Evolutionary conservation across 1,140 invertebrate species (phyloP).

Genomic region (Cecropterus lyciades): DNA sequence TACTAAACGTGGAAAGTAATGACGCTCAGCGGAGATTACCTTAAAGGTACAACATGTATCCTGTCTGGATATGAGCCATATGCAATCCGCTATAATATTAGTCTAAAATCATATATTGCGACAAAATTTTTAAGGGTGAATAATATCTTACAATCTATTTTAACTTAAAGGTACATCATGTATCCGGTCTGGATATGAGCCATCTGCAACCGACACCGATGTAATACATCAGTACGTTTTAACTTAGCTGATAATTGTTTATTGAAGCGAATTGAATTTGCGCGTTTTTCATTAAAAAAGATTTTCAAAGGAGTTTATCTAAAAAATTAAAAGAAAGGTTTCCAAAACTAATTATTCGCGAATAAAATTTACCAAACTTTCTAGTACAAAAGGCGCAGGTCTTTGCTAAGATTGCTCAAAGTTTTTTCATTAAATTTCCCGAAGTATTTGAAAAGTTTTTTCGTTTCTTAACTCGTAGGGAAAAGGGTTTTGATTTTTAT

Average conservation of each 20-base stretch:
- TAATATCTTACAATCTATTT: too few species aligned
- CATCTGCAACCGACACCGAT: too few species aligned
- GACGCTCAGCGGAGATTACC: too few species aligned
- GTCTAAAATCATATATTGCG: too few species aligned
- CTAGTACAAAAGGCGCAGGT: constrained; percentile 52
- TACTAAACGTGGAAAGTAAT: too few species aligned
- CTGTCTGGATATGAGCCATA: too few species aligned
- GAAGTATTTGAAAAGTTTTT: constrained; percentile 57
- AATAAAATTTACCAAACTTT: constrained; percentile 55
- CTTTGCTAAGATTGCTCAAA: constrained; percentile 59
- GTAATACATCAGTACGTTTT: too few species aligned
- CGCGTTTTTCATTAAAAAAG: background rate
- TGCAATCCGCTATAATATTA: too few species aligned
- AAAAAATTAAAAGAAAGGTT: constrained; percentile 40
- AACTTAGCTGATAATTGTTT: background rate
- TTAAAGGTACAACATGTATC: too few species aligned
- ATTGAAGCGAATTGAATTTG: background rate
- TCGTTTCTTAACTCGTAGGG: constrained; percentile 45
- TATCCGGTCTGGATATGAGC: too few species aligned
- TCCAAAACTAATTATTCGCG: constrained; percentile 55
- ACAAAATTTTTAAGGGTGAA: too few species aligned
- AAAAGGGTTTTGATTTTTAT: constrained; percentile 47
- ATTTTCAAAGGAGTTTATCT: background rate
- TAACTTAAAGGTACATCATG: too few species aligned
- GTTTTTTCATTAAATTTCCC: constrained; percentile 65